phyloP scores from a whole-genome alignment of 2,113 vertebrate species.

The Mirza zaza region DNA sequence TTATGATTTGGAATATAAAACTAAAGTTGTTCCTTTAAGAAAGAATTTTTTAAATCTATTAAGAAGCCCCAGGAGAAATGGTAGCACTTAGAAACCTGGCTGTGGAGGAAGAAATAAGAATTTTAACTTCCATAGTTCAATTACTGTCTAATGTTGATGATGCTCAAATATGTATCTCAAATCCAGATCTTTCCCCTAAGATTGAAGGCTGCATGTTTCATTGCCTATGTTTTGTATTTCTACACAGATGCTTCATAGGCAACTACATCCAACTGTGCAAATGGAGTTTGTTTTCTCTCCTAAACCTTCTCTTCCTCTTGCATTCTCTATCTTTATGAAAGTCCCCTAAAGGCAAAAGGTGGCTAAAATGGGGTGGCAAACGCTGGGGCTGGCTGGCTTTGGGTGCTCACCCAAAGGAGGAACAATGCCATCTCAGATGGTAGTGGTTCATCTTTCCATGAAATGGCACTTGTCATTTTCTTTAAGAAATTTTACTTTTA shows the following conservation, averaged over 20 bases:
- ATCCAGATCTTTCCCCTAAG: not conserved
- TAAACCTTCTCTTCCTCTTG: not conserved
- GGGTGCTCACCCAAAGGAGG: no score
- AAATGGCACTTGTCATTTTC: not conserved
- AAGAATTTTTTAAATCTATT: slow-evolving; percentile 31
- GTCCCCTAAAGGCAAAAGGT: not conserved
- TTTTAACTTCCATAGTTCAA: slow-evolving; percentile 31
- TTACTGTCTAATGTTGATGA: not conserved
- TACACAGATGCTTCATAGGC: not conserved
- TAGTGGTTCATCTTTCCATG: not conserved
- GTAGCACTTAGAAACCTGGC: not conserved
- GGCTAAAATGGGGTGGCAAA: not conserved
- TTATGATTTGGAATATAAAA: slow-evolving; percentile 28
- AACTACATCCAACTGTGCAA: not conserved
- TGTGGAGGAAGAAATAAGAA: not conserved
- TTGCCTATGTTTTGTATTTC: not conserved
- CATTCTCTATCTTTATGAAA: not conserved
- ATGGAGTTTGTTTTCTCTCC: not conserved
- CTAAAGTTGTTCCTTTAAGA: slow-evolving; percentile 41
- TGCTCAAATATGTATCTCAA: not conserved
- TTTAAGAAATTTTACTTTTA: not conserved
- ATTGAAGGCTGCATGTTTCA: not conserved
- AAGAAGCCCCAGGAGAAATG: slow-evolving; percentile 32
- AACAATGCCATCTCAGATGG: not conserved
- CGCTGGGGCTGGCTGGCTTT: not conserved